Conservation (phyloP, 1,140 invertebrate genomes). For the Riptortus pedestris region DNA sequence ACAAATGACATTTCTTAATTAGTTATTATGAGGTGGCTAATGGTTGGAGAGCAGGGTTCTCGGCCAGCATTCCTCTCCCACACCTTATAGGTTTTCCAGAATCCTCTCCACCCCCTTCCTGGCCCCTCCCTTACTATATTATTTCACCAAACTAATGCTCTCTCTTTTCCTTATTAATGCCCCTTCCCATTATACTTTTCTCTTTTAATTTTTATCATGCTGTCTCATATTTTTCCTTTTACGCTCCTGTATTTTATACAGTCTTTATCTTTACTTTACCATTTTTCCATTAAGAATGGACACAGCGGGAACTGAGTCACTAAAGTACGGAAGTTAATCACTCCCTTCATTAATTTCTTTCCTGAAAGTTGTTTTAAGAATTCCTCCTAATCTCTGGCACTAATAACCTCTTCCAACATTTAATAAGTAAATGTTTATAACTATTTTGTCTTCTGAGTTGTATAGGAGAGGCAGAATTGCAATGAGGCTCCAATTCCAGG, state of each 20-base stretch:
- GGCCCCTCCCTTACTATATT: neutral
- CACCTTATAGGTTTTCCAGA: constrained; percentile 18
- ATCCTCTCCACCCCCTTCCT: constrained; percentile 1
- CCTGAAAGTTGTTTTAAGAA: no score
- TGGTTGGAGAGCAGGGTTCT: neutral
- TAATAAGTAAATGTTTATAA: no score
- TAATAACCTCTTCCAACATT: no score
- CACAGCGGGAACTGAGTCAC: no score
- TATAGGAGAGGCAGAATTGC: no score
- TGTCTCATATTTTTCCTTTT: neutral
- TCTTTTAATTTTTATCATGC: neutral
- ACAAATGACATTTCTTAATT: constrained; percentile 32
- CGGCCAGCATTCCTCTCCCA: constrained; percentile 15
- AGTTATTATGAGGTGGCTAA: constrained; percentile 30
- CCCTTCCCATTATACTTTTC: neutral
- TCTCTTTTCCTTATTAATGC: neutral
- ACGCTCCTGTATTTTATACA: neutral
- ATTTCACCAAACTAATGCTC: neutral
- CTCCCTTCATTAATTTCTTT: no score
- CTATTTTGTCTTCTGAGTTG: no score
- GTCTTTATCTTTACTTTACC: neutral
- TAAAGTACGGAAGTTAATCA: no score
- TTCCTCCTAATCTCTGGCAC: no score
- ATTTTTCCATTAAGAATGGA: neutral
- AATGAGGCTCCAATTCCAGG: no score